phyloP scores from a whole-genome alignment of 2,888 invertebrate genomes.

The Lypha dubia region DNA sequence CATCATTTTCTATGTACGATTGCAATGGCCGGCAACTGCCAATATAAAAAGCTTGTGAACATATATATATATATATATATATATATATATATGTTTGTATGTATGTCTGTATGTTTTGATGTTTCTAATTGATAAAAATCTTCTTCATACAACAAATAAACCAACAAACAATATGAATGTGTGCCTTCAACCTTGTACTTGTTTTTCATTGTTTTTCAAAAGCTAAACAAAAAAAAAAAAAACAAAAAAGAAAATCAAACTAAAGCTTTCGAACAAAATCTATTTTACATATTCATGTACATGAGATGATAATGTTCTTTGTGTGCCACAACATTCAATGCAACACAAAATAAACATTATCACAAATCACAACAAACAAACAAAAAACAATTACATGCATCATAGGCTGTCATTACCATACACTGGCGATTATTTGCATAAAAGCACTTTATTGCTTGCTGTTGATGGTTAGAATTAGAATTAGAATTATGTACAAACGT shows the following conservation, averaged over 20 bases:
- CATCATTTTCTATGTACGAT: slow-evolving; percentile 58
- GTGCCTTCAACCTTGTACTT: slow-evolving; percentile 70
- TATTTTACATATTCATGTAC: slow-evolving; percentile 53
- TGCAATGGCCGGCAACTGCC: slow-evolving; percentile 36
- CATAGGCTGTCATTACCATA: slow-evolving; percentile 56
- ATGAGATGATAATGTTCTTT: slow-evolving; percentile 49
- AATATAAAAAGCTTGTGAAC: slow-evolving; percentile 41
- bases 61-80: neutral
- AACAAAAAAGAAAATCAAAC: slow-evolving; percentile 47
- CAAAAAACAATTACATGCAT: slow-evolving; percentile 62
- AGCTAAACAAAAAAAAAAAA: slow-evolving; percentile 20
- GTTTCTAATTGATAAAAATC: slow-evolving; percentile 66
- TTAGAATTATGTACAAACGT: neutral
- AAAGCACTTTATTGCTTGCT: neutral
- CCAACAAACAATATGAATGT: slow-evolving; percentile 56
- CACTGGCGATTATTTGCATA: neutral
- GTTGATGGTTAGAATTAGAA: neutral
- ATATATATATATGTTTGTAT: neutral
- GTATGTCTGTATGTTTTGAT: slow-evolving; percentile 40
- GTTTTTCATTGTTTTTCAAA: slow-evolving; percentile 67
- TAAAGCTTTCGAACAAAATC: slow-evolving; percentile 53
- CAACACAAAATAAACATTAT: slow-evolving; percentile 66
- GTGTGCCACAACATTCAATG: slow-evolving; percentile 46
- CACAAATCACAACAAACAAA: slow-evolving; percentile 63
- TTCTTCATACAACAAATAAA: slow-evolving; percentile 48